Conservation (phyloP, 2,888 invertebrate species). For the Vandiemenella viatica region DNA sequence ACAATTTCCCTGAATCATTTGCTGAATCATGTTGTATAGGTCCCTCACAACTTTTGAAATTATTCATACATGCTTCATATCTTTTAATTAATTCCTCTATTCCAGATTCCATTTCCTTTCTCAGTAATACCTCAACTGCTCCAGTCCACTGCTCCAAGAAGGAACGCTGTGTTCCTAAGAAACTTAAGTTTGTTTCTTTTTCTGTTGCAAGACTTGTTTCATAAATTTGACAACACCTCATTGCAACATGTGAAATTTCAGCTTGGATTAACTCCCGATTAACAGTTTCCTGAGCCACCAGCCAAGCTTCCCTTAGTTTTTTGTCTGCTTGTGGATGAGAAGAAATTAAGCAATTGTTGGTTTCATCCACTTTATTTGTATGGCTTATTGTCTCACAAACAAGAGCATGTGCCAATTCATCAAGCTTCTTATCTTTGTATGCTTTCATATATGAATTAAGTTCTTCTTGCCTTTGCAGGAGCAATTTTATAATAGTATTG, state of each 20-base stretch:
- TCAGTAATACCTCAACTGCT: constrained; percentile 52
- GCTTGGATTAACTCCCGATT: constrained; percentile 61
- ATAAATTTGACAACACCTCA: constrained; percentile 52
- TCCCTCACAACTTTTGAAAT: constrained; percentile 31
- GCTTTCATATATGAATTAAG: constrained; percentile 43
- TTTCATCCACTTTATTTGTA: constrained; percentile 22
- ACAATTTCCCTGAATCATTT: constrained; percentile 27
- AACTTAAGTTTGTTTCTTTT: constrained; percentile 37
- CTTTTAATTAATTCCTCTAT: constrained; percentile 49
- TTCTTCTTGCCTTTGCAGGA: constrained; percentile 41
- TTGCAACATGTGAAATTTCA: constrained; percentile 58
- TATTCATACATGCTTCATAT: constrained; percentile 47
- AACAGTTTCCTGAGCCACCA: constrained; percentile 56
- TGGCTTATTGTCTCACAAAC: constrained; percentile 51
- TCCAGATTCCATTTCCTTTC: constrained; percentile 54
- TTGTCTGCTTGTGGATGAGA: constrained; percentile 36
- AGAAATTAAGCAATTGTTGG: background rate
- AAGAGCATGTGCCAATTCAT: constrained; percentile 51
- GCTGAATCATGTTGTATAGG: constrained; percentile 15
- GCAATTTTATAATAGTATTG: constrained; percentile 30
- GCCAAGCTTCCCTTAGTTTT: constrained; percentile 58
- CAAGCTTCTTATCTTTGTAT: constrained; percentile 53
- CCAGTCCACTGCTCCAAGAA: constrained; percentile 61
- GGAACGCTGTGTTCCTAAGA: constrained; percentile 50
- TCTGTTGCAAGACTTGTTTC: constrained; percentile 40